These are phyloP conservation scores for Margarornis squamiger DNA, from an alignment of 2,797 vertebrate species.

Conservation along the genomic window DNA sequence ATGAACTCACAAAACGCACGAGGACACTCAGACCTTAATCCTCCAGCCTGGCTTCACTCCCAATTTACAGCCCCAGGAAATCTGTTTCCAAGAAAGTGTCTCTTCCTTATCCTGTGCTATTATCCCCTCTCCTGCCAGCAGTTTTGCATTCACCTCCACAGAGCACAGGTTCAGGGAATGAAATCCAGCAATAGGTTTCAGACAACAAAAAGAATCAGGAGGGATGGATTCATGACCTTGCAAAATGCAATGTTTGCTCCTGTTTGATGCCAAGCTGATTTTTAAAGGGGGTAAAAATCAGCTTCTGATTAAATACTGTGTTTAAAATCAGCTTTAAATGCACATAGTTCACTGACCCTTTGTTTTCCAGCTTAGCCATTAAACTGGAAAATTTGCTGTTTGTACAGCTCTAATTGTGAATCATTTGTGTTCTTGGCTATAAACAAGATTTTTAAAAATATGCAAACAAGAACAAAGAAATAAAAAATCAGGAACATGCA, in stretches of 20 bases:
- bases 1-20: background rate
- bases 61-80: slow-evolving; percentile 7
- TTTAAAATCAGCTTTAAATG: background rate
- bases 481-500: background rate
- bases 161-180: fast-evolving
- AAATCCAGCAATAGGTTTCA: background rate
- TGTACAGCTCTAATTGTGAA: background rate
- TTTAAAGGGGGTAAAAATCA: background rate
- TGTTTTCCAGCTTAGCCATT: background rate
- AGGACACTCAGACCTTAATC: slow-evolving; percentile 38
- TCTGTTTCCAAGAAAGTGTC: background rate
- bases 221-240: background rate
- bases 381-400: background rate
- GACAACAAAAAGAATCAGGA: background rate
- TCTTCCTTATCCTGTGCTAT: background rate
- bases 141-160: background rate
- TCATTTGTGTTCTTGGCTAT: background rate
- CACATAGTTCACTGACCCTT: background rate
- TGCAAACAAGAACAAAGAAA: background rate
- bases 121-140: background rate
- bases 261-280: background rate
- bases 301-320: background rate
- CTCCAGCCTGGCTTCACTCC: background rate
- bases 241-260: background rate
- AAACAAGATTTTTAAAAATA: background rate